These are phyloP conservation scores for Melopsittacus undulatus DNA, from an alignment of 2,797 vertebrate genomes.

Conservation along the genomic window DNA sequence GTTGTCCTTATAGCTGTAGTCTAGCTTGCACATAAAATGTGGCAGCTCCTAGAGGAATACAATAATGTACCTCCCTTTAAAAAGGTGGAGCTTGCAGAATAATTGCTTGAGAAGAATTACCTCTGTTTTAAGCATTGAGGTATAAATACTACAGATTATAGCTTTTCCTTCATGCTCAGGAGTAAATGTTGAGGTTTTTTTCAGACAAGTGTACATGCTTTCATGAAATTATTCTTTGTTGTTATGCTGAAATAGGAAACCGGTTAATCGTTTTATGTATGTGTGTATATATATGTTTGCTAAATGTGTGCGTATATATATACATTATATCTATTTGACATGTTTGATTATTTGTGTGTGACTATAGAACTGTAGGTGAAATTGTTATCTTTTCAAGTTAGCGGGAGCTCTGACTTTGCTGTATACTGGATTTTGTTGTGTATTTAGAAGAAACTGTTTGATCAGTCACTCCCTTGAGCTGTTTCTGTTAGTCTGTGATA, in stretches of 20 bases:
- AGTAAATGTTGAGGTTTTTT: background rate
- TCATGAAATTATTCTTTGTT: background rate
- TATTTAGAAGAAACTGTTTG: background rate
- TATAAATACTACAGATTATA: background rate
- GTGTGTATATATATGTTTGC: fast-evolving
- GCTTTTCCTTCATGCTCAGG: background rate
- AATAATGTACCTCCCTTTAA: background rate
- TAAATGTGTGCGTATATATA: background rate
- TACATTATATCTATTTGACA: background rate
- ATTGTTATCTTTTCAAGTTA: background rate
- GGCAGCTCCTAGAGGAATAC: background rate
- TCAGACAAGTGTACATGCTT: background rate
- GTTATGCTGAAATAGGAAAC: background rate
- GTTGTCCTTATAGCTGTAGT: background rate
- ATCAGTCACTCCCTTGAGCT: background rate
- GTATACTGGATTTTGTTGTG: background rate
- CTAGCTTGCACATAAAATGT: background rate
- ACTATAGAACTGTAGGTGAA: background rate
- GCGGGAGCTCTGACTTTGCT: background rate
- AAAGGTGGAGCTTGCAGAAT: background rate
- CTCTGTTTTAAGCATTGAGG: background rate
- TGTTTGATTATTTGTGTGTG: background rate
- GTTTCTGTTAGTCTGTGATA: background rate
- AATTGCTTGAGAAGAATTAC: background rate
- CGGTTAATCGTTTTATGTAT: background rate